Conservation (phyloP, 2,888 invertebrate genomes). For the Phlogophora meticulosa region DNA sequence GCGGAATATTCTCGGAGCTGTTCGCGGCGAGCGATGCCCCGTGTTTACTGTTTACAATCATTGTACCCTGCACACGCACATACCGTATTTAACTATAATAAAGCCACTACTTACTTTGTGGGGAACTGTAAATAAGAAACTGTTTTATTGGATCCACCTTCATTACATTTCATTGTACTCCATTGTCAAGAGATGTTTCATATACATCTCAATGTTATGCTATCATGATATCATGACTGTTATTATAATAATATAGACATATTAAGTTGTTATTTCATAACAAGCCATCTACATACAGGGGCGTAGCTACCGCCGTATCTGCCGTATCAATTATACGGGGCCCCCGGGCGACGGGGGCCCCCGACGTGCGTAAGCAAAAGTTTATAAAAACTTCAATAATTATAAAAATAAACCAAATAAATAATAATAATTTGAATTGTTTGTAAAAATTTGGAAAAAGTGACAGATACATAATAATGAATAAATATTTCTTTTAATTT, state of each 20-base stretch:
- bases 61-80: conserved; percentile 59
- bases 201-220: conserved; percentile 39
- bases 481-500: too few relatives aligned
- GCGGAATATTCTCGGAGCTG: conserved; percentile 85
- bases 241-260: conserved; percentile 47
- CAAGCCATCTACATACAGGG: conserved; percentile 39
- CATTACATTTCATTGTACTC: conserved; percentile 37
- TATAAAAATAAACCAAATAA: too few relatives aligned
- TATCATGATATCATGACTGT: too few relatives aligned
- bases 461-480: too few relatives aligned
- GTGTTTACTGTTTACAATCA: conserved; percentile 80
- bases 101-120: conserved; percentile 47
- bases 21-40: conserved; percentile 80
- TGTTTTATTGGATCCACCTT: conserved; percentile 38
- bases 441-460: too few relatives aligned
- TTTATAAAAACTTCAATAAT: too few relatives aligned
- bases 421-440: too few relatives aligned
- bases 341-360: too few relatives aligned
- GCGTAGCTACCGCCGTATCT: too few relatives aligned
- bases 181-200: conserved; percentile 40
- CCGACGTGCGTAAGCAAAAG: too few relatives aligned
- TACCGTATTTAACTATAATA: conserved; percentile 56
- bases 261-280: conserved; percentile 58
- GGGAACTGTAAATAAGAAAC: conserved; percentile 45
- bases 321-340: too few relatives aligned